A percentile compares a stretch with the other conserved stretches of the same genome.
These are phyloP conservation scores for Cyanistes caeruleus DNA, from an alignment of 2,113 vertebrate species.

Conservation along the genomic window DNA sequence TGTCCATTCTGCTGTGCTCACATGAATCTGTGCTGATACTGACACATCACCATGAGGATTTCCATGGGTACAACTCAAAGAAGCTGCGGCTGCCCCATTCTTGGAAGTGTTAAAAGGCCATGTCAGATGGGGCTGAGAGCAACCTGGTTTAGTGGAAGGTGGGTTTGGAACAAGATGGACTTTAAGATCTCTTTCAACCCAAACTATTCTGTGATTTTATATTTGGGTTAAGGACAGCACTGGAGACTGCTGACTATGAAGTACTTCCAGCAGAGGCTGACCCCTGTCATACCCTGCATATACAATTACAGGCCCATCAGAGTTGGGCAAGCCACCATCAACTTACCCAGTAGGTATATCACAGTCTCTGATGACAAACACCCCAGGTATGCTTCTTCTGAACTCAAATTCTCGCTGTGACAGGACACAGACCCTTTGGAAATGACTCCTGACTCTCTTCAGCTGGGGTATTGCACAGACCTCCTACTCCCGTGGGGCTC, in stretches of 20 bases:
- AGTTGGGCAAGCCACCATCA: background rate
- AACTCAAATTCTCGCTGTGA: background rate
- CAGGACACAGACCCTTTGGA: background rate
- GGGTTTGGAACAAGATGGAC: background rate
- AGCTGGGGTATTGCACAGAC: background rate
- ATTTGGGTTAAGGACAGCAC: background rate
- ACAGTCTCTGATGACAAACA: background rate
- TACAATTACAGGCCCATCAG: background rate
- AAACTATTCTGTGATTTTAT: background rate
- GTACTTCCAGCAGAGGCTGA: background rate
- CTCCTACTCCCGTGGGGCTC: fast-evolving
- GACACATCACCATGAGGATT: background rate
- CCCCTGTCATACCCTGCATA: fast-evolving
- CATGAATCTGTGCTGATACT: background rate
- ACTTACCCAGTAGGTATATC: background rate
- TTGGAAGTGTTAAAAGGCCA: background rate
- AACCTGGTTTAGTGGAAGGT: background rate
- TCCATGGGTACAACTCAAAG: background rate
- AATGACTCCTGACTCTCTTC: background rate
- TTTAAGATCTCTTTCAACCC: background rate
- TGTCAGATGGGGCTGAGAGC: background rate
- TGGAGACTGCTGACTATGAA: background rate
- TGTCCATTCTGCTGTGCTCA: background rate
- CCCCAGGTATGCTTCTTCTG: fast-evolving
- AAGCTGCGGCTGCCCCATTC: background rate